Base-by-base conservation (phyloP, 2,797 vertebrate genomes). In the Erethizon dorsatum region DNA sequence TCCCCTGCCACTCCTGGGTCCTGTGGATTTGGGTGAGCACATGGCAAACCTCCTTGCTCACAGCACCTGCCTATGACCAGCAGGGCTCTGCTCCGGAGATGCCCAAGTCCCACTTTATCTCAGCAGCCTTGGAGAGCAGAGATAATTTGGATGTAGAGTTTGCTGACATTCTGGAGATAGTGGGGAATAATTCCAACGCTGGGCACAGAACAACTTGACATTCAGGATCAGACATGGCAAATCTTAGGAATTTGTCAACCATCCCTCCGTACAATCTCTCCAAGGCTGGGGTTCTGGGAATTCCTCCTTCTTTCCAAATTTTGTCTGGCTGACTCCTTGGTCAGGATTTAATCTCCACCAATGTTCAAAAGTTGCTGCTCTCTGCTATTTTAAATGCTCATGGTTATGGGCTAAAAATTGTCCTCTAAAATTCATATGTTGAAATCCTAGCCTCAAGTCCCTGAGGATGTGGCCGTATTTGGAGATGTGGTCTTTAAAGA, bases 221-320 rank as follows among this genome's bases (percentile, higher is more conserved):
- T 88, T 85, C 26, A 6, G 54, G n/a, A 41, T 18, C 83, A 56
- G 59, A 67, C n/a, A 26, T 5, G 0, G 0, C 6, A 22, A 26
- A 82, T 57, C 28, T 50, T 31, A 83, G 88, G 33, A 33, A 57
- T 80, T 59, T 37, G 28, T 37, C 85, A 83, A 8, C 69, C 63
- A 26, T 50, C 31, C 9, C 31, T 61, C 28, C 31, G 13, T 47
- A 5, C 3, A 17, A 28, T 50, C 31, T 84, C 92, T 78, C 15
- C 5, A 45, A 47, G 57, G 87, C 52, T 69, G 87, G 61, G 28
- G 8, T 90, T 95, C 90, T 95, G 47, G 94, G 79, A 90, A 37
- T 5, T n/a, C 31, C 22, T 31, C 56, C 65, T n/a, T 65, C 33
- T 52, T 17, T 50, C 24, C 77, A 73, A 47, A 80, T 41, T 83